Percentiles rank a stretch among this genome's conserved stretches.
Conservation (phyloP, 37 sponge, comb jelly and placozoan genomes). For the Eunapius fragilis region DNA sequence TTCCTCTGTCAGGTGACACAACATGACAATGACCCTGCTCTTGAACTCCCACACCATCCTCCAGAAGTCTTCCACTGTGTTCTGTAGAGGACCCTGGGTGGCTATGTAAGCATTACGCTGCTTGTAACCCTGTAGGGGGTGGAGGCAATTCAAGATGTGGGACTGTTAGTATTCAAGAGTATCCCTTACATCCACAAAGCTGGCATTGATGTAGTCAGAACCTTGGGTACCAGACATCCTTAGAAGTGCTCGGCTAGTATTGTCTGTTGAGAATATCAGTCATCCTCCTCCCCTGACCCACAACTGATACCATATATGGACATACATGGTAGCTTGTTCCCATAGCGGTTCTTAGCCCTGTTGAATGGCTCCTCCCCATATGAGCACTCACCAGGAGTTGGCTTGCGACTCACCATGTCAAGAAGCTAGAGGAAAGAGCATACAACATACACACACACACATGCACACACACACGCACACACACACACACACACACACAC, state of each 20-base stretch:
- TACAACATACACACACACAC: too few species aligned
- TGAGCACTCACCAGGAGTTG: not conserved
- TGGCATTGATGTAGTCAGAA: slow-evolving; percentile 21
- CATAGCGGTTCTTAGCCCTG: slow-evolving; percentile 55
- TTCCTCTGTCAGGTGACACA: slow-evolving; percentile 52
- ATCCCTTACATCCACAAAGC: not conserved
- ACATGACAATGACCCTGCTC: slow-evolving; percentile 51
- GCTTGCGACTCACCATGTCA: slow-evolving; percentile 25
- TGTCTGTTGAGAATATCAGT: not conserved
- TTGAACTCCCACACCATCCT: slow-evolving; percentile 66
- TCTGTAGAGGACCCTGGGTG: slow-evolving; percentile 46
- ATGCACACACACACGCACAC: too few species aligned
- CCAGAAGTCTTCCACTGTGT: slow-evolving; percentile 72
- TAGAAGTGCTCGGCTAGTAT: not conserved
- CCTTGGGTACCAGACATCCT: not conserved
- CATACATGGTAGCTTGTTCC: slow-evolving; percentile 47
- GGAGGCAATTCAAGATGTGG: not conserved
- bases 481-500: too few species aligned
- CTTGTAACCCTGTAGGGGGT: slow-evolving; percentile 57
- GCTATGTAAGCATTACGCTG: slow-evolving; percentile 55
- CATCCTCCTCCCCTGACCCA: not conserved
- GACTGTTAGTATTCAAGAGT: not conserved
- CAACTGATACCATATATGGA: not conserved
- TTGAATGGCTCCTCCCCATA: slow-evolving; percentile 24
- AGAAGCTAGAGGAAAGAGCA: slow-evolving; percentile 16